Percentiles rank a stretch among this genome's conserved stretches.
These are phyloP conservation scores for Phalacrocorax carbo DNA, from an alignment of 2,113 vertebrate genomes.

Conservation along the genomic window DNA sequence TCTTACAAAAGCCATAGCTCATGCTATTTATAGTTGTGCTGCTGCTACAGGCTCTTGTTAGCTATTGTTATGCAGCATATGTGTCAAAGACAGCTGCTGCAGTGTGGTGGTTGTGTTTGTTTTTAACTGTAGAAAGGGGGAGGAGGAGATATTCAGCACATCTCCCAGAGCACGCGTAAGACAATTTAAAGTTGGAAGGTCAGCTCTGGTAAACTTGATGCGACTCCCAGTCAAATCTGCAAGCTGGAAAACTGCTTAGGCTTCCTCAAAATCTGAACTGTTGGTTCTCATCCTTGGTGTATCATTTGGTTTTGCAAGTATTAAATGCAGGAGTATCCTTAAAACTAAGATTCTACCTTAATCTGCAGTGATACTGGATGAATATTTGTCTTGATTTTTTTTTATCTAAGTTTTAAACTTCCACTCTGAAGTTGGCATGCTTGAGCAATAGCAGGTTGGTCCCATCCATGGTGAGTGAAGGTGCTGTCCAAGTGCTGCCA, in stretches of 20 bases:
- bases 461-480: not conserved
- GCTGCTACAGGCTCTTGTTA: constrained; percentile 33
- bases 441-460: not conserved
- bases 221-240: not conserved
- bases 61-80: not conserved
- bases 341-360: not conserved
- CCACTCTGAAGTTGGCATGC: fast-evolving
- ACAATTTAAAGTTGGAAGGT: not conserved
- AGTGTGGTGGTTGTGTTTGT: not conserved
- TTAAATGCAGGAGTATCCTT: not conserved
- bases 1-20: not conserved
- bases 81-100: constrained; percentile 32
- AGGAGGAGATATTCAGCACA: not conserved
- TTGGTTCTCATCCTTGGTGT: not conserved
- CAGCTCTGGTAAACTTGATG: not conserved
- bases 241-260: not conserved
- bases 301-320: not conserved
- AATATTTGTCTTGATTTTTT: not conserved
- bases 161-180: not conserved
- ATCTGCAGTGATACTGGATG: not conserved
- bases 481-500: not conserved
- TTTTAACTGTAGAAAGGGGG: not conserved
- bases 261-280: not conserved
- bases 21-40: constrained; percentile 43
- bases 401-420: not conserved